Base-by-base conservation (phyloP, 2,888 invertebrate genomes). In the Drosophila stalkeri region DNA sequence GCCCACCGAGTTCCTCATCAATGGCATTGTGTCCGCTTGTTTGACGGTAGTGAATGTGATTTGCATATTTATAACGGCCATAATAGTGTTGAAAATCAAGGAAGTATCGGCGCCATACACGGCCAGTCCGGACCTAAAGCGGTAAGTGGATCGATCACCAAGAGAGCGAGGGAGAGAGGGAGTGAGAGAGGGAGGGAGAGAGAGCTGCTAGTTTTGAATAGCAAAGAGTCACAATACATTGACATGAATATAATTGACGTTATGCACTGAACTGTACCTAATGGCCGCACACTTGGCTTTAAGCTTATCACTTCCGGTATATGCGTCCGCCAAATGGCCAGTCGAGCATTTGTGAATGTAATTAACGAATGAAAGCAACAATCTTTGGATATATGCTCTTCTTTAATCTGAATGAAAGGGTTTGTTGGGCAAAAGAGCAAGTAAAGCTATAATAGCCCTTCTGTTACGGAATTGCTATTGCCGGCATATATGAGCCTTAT, bases 71-170 rank as follows among this genome's bases (percentile, higher is more conserved):
- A 94, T 96, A 82, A 96, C 96, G 59, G 97, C 97, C 3, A 95
- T 97, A 82, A 94, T 96, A 75, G 96, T 97, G 72, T 93, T 97
- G 57, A 97, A 97, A 95, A 96, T 97, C 77, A 97, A 97, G 92
- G 97, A 97, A 93, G 97, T 97, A 11, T 96, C 96, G 0, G 97
- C 97, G 59, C 97, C 96, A 0, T 96, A 96, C 85, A 96, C 96
- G 0, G 96, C 96, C 1, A 96, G 96, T 72, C 95, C 96, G 31
- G 96, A 96, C 86, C 93, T 96, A 57, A 94, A 96, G 77, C 94
- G 96, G 81, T 94, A 80, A 92, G 92, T 91, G 49, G 39, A 44
- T 49, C n/a, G n/a, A 44, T 49, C n/a, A 14, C 2, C 11, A n/a
- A 6, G 0, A 27, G 27, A 23, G 23, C 2, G 23, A 23, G 23